phyloP scores from a whole-genome alignment of 2,113 vertebrate species.

The Panthera tigris region DNA sequence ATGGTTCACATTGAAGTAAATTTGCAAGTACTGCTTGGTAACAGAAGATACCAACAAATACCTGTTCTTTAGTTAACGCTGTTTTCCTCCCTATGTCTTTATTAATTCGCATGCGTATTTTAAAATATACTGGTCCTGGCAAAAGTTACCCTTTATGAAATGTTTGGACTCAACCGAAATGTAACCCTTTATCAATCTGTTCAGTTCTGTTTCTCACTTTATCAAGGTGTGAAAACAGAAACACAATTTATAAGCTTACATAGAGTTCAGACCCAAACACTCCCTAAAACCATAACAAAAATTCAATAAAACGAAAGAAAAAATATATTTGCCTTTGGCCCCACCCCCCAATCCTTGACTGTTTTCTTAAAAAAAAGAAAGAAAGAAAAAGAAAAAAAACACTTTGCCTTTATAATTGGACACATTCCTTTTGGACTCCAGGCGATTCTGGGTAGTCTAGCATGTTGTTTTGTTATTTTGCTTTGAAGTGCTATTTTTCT shows the following conservation, averaged over 20 bases:
- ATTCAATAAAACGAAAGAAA: constrained; percentile 1
- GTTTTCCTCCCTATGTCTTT: background rate
- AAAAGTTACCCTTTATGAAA: background rate
- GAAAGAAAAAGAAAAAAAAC: background rate
- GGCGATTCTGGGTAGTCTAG: background rate
- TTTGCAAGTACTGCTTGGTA: background rate
- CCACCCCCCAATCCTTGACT: background rate
- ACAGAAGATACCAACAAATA: background rate
- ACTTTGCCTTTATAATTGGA: constrained; percentile 8
- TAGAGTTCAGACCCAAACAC: background rate
- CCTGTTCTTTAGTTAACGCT: background rate
- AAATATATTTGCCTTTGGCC: background rate
- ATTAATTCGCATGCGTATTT: background rate
- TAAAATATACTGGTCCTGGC: background rate
- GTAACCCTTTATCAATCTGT: background rate
- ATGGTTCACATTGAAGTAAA: background rate
- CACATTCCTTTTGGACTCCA: background rate
- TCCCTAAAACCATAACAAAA: constrained; percentile 33
- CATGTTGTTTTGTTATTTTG: background rate
- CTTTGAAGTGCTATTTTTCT: background rate
- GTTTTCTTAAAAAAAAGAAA: background rate
- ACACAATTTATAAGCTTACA: background rate
- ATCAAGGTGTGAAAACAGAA: background rate
- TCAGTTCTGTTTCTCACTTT: background rate
- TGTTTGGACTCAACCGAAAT: background rate